Percentiles rank a stretch among this genome's conserved stretches.
Conservation (phyloP, 2,113 vertebrate species). For the Silurus asotus region DNA sequence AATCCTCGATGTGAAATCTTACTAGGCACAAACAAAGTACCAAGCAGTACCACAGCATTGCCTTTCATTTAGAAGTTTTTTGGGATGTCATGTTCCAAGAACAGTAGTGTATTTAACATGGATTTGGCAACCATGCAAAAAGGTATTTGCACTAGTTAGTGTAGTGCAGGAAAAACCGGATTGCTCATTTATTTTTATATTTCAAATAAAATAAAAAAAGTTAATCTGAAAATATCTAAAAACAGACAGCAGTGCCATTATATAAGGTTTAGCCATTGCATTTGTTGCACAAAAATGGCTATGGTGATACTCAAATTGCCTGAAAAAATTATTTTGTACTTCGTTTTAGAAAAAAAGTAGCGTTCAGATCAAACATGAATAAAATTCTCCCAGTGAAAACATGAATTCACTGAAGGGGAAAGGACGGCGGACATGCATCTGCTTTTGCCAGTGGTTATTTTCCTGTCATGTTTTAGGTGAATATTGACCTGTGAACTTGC, state of each 20-base stretch:
- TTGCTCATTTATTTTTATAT: neutral
- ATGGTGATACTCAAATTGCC: neutral
- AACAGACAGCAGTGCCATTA: neutral
- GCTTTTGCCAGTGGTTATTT: neutral
- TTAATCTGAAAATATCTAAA: neutral
- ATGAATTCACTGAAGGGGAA: neutral
- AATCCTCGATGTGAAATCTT: neutral
- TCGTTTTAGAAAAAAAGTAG: neutral
- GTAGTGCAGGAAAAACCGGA: neutral
- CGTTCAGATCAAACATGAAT: neutral
- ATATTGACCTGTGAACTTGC: slow-evolving; percentile 20
- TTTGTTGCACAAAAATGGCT: neutral
- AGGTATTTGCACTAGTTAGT: neutral
- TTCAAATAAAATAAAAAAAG: too few species aligned
- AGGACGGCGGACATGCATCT: neutral
- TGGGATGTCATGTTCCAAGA: neutral
- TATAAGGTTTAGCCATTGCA: too few species aligned
- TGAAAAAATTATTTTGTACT: neutral
- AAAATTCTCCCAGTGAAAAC: neutral
- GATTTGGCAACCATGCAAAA: neutral
- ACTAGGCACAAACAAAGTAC: neutral
- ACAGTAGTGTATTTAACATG: neutral
- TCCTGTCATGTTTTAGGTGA: neutral
- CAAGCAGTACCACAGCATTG: neutral
- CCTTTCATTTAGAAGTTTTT: neutral